Evolutionary conservation across 2,113 vertebrate genomes (phyloP).

Genomic region (Alexandromys fortis): DNA sequence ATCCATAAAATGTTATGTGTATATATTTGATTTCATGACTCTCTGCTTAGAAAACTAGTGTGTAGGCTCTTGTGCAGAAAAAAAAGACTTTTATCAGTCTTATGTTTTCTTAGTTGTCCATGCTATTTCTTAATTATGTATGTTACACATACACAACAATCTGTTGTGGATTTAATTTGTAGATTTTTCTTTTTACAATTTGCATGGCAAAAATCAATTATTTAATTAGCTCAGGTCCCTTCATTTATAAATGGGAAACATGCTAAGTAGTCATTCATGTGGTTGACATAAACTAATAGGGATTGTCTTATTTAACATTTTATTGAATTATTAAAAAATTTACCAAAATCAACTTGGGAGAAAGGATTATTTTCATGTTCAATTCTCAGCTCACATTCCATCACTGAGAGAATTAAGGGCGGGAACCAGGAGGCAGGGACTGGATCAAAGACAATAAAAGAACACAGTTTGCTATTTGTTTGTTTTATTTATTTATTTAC

Average conservation of each 20-base stretch:
- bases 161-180: neutral
- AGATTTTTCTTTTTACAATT: neutral
- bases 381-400: neutral
- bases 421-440: neutral
- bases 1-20: neutral
- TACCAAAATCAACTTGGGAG: neutral
- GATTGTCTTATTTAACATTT: neutral
- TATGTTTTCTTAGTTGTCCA: neutral
- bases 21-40: neutral
- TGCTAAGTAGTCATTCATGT: neutral
- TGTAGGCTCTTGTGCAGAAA: neutral
- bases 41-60: neutral
- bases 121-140: neutral
- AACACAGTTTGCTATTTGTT: neutral
- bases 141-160: neutral
- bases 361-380: neutral
- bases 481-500: neutral
- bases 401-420: neutral
- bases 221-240: neutral
- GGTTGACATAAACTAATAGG: neutral
- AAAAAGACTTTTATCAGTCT: neutral
- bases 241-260: neutral
- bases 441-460: neutral
- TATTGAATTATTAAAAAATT: neutral
- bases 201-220: neutral